These are phyloP conservation scores for Notolepis coatsorum DNA, from an alignment of 2,797 vertebrate genomes.

Conservation along the genomic window DNA sequence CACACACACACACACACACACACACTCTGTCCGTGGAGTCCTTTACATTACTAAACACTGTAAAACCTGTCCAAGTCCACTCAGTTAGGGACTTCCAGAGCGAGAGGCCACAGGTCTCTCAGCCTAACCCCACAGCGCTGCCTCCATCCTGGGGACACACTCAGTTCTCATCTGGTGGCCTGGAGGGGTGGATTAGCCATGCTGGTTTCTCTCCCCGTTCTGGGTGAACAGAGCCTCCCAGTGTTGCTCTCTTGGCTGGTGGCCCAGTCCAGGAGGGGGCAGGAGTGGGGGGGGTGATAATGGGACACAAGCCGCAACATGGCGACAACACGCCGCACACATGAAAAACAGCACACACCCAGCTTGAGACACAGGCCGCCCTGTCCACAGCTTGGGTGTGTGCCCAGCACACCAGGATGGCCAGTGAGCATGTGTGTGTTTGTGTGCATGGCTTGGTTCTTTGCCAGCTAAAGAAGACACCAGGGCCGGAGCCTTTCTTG, in stretches of 20 bases:
- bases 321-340: constrained; percentile 77
- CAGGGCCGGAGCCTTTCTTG: not conserved
- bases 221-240: constrained; percentile 61
- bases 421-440: constrained; percentile 31
- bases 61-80: not conserved
- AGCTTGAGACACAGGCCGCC: constrained; percentile 79
- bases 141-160: constrained; percentile 43
- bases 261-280: constrained; percentile 74
- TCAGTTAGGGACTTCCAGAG: constrained; percentile 11
- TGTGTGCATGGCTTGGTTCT: constrained; percentile 41
- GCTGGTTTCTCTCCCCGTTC: constrained; percentile 32
- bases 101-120: constrained; percentile 20
- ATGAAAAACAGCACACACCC: constrained; percentile 81
- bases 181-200: constrained; percentile 5
- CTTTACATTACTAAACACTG: constrained; percentile 43
- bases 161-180: constrained; percentile 39
- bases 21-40: not conserved
- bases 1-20: constrained; percentile 5
- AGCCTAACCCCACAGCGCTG: constrained; percentile 21
- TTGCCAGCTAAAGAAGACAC: constrained; percentile 40
- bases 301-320: constrained; percentile 81
- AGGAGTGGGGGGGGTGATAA: constrained; percentile 75
- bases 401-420: constrained; percentile 67
- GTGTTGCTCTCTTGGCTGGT: constrained; percentile 76
- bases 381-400: constrained; percentile 73